phyloP scores from a whole-genome alignment of 2,888 invertebrate genomes.

The Lycocerus yunnanus region DNA sequence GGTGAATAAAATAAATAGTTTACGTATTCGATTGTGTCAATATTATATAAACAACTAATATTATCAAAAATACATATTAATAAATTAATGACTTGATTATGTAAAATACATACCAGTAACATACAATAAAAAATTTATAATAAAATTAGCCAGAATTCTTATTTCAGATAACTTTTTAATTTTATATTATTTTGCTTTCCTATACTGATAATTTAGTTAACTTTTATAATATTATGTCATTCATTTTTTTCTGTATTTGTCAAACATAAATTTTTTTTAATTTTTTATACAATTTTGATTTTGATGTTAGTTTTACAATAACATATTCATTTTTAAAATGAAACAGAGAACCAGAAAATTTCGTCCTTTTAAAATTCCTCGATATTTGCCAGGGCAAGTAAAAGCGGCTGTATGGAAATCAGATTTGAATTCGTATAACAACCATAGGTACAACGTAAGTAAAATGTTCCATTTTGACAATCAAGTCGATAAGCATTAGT shows the following conservation, averaged over 20 bases:
- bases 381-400: constrained; percentile 46
- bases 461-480: background rate
- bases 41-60: no score
- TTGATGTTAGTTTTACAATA: background rate
- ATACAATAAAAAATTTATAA: background rate
- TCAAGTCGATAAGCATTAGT: background rate
- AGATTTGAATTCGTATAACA: constrained; percentile 43
- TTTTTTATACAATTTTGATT: background rate
- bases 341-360: constrained; percentile 30
- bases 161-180: background rate
- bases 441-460: constrained; percentile 41
- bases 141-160: background rate
- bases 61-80: no score
- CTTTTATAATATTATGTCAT: background rate
- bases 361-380: constrained; percentile 36
- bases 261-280: background rate
- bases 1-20: no score
- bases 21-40: no score
- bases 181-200: background rate
- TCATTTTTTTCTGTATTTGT: background rate
- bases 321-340: background rate
- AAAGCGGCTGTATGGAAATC: constrained; percentile 14
- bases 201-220: background rate
- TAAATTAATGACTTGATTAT: background rate
- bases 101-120: background rate